A percentile compares a stretch with the other conserved stretches of the same genome.
phyloP scores from a whole-genome alignment of 2,113 vertebrate species.

The Equus quagga region DNA sequence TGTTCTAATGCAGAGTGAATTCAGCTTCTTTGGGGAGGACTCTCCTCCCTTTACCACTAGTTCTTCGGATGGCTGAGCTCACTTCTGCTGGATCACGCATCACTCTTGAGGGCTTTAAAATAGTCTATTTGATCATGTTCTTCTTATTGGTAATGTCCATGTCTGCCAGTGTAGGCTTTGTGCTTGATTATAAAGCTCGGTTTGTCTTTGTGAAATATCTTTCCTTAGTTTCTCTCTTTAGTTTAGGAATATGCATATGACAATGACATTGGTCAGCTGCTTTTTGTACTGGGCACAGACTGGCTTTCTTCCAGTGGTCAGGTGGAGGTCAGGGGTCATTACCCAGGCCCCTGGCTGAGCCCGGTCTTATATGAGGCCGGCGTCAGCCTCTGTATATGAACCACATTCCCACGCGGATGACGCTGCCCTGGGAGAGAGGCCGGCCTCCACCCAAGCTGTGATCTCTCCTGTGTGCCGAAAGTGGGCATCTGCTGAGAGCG shows the following conservation, averaged over 20 bases:
- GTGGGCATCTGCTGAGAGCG: too few species aligned
- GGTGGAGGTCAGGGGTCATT: not conserved
- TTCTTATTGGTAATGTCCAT: not conserved
- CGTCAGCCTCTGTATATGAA: not conserved
- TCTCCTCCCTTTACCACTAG: not conserved
- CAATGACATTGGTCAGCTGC: not conserved
- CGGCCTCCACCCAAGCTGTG: fast-evolving
- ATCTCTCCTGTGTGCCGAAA: fast-evolving
- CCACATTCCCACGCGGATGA: fast-evolving
- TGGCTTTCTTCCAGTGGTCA: not conserved
- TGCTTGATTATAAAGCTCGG: not conserved
- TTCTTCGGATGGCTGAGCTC: not conserved
- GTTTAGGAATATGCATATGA: not conserved
- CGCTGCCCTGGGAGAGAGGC: fast-evolving
- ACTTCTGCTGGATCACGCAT: fast-evolving
- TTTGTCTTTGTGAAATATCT: not conserved
- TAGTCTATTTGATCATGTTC: not conserved
- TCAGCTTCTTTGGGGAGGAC: not conserved
- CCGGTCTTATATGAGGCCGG: fast-evolving
- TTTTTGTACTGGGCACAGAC: not conserved
- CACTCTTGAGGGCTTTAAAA: not conserved
- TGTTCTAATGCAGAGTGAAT: not conserved
- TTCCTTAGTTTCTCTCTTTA: not conserved
- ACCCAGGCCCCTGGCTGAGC: not conserved
- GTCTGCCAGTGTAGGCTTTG: not conserved